Evolutionary conservation across 2,797 vertebrate genomes (phyloP).

Genomic region (Rhabdophis nuchalis): DNA sequence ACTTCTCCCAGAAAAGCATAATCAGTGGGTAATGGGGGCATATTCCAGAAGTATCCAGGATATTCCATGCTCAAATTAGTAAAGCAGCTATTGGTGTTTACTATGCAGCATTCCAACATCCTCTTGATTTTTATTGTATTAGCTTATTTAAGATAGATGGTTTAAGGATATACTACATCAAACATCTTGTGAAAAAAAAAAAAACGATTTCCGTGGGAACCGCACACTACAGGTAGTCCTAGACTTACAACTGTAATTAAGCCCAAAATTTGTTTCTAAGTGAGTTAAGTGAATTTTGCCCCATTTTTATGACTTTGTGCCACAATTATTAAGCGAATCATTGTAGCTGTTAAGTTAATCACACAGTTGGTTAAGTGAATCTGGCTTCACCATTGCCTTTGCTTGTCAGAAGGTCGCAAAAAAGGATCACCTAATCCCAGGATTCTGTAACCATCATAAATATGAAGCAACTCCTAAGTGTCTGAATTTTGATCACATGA

Average conservation of each 20-base stretch:
- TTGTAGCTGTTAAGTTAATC: background rate
- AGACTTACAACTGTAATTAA: background rate
- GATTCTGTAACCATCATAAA: background rate
- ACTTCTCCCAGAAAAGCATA: background rate
- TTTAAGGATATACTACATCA: background rate
- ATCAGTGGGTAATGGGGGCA: background rate
- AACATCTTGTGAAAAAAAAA: background rate
- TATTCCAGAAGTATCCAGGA: background rate
- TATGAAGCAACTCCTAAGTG: background rate
- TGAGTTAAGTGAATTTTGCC: background rate
- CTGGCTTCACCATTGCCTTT: background rate
- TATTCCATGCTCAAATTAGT: background rate
- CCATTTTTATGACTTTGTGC: background rate
- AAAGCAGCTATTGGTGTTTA: background rate
- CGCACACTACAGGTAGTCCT: background rate
- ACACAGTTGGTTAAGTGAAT: background rate
- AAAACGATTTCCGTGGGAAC: background rate
- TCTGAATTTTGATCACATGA: background rate
- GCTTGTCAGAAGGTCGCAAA: background rate
- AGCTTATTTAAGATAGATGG: background rate
- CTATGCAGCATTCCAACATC: background rate
- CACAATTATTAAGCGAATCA: background rate
- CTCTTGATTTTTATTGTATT: background rate
- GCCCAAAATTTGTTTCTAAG: background rate
- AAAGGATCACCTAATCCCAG: background rate